Evolutionary conservation across 2,888 invertebrate genomes (phyloP), one percentile per base, ranked within the genome.

Genomic region (Drosophila nr. medialis): DNA sequence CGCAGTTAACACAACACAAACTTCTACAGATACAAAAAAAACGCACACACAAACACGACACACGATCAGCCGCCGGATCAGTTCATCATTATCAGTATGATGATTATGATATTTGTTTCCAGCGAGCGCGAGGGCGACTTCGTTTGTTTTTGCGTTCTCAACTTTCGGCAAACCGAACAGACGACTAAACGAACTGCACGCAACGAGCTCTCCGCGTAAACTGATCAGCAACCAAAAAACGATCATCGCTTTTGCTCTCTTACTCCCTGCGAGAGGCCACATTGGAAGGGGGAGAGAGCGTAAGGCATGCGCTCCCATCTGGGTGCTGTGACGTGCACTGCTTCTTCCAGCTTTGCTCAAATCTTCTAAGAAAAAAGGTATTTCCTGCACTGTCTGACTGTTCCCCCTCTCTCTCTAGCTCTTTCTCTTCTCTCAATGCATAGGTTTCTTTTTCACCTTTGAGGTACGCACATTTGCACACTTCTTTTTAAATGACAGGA

Each of bases 11-110:
- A 76, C 56, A 67, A 72, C 56, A 59, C 27, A 75, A 59, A 64
- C 36, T 53, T 53, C 10, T 13, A 30, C 40, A 42, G 29, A 50
- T 24, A 72, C 53, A 59, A 18, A 75, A 51, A 51, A 64, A 50
- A 45, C 45, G 49, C 49, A 48, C 34, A 55, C 62, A 55, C 53
- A 64, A 70, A 55, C 53, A 64, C 70, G 18, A 38, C 65, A 77
- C 80, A 75, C 80, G 81, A 68, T 83, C 81, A 81, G 81, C 81
- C 74, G 77, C 78, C 64, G 70, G 78, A 77, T 83, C 81, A 77
- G 83, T 70, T 79, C 81, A 83, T 86, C 75, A 76, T 69, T 55
- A 69, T 63, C n/a, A 66, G 27, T 50, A 24, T 74, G 34, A 74
- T 64, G 62, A 55, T 63, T 45, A 45, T 45, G 45, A 45, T 45